Evolutionary conservation across 2,888 invertebrate genomes (phyloP).

Genomic region (Embidobia sp.): DNA sequence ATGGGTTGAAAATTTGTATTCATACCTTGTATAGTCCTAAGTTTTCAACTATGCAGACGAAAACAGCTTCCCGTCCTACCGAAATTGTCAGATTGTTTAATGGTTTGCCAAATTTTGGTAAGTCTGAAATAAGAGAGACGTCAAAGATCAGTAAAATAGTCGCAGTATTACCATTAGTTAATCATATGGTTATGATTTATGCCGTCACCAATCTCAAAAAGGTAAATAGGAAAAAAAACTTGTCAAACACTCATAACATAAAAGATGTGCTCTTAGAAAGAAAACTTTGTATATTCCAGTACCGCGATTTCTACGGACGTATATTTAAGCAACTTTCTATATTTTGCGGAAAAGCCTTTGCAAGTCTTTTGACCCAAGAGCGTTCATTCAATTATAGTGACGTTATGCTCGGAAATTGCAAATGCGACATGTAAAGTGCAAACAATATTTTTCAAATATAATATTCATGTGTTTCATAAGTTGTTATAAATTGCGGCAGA

Average conservation of each 20-base stretch:
- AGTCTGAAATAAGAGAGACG: slow-evolving; percentile 75
- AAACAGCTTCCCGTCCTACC: slow-evolving; percentile 79
- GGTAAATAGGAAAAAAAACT: no score
- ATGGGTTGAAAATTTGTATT: no score
- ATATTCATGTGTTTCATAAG: slow-evolving; percentile 3
- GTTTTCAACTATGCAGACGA: slow-evolving; percentile 80
- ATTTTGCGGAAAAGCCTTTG: slow-evolving; percentile 46
- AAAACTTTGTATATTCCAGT: slow-evolving; percentile 18
- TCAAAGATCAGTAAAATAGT: slow-evolving; percentile 39
- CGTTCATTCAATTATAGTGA: slow-evolving; percentile 48
- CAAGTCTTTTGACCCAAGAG: slow-evolving; percentile 45
- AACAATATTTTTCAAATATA: slow-evolving; percentile 41
- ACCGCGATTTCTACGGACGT: slow-evolving; percentile 33
- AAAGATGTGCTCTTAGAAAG: slow-evolving; percentile 15
- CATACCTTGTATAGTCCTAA: slow-evolving; percentile 79
- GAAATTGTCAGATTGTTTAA: slow-evolving; percentile 80
- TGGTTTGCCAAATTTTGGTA: slow-evolving; percentile 79
- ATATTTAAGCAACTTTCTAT: slow-evolving; percentile 42
- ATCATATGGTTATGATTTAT: no score
- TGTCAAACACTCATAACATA: slow-evolving; percentile 20
- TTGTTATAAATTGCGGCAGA: no score
- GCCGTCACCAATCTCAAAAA: no score
- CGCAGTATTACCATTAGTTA: slow-evolving; percentile 38
- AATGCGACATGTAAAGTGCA: slow-evolving; percentile 38
- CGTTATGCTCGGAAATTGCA: slow-evolving; percentile 24